Base-by-base conservation (phyloP, 2,888 invertebrate species). In the Scaptomyza caliginosa region DNA sequence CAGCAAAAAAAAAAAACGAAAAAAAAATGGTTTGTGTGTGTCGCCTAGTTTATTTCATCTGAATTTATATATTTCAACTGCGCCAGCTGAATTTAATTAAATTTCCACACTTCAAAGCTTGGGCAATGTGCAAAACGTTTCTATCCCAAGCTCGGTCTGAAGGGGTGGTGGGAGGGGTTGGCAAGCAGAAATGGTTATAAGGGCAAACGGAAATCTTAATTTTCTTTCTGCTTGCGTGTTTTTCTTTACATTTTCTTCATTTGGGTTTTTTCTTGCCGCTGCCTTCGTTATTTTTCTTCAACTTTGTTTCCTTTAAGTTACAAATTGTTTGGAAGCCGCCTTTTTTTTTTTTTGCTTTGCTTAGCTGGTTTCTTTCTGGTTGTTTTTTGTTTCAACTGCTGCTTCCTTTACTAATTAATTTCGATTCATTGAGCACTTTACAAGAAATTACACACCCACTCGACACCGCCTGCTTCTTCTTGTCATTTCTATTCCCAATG, bases 341-440 rank as follows among this genome's bases (percentile, higher is more conserved):
- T 58, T 34, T 6, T 16, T 16, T 54, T 56, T 66, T 48, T 6
- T 52, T 49, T 49, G 39, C 30, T 49, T 66, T 50, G 64, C 77
- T 80, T 72, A 65, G 64, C 63, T 55, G 60, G 60, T 70, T 71
- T 49, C 62, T 7, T 11, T 32, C 6, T 32, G 1, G 6, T 3
- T 5, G 24, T 24, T 7, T 16, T 63, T 54, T 55, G 43, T 8
- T 59, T 55, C 67, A 58, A 74, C 74, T 65, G 58, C 48, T 58
- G 70, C 74, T 82, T 88, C 82, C 74, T 63, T 67, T 81, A 85
- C 74, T 85, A 86, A 87, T 89, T 89, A 87, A 86, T 88, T 87
- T 83, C 89, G 83, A 81, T 88, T 89, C 88, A 88, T 85, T 89
- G 89, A 88, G 83, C 88, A 70, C 74, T 83, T 79, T 74, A 81